phyloP scores from a whole-genome alignment of 2,113 vertebrate species.

The Hystrix cristata region DNA sequence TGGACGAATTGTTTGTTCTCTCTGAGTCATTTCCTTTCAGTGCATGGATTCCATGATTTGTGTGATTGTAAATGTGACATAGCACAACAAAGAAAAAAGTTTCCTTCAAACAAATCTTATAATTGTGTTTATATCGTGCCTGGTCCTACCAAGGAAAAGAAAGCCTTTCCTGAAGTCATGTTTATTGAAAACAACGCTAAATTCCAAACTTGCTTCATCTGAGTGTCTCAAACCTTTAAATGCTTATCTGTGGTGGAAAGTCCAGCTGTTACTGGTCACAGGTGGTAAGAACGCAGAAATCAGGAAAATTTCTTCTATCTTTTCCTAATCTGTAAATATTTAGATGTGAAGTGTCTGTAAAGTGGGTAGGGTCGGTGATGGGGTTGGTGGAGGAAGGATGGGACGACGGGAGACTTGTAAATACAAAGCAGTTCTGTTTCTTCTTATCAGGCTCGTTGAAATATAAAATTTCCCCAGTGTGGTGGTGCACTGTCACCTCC shows the following conservation, averaged over 20 bases:
- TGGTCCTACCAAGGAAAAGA: neutral
- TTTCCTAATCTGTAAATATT: constrained; percentile 62
- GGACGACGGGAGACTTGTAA: neutral
- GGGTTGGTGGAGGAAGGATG: neutral
- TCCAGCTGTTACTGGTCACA: neutral
- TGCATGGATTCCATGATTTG: neutral
- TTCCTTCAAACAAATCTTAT: neutral
- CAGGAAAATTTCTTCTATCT: neutral
- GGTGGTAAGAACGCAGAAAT: neutral
- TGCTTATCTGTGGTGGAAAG: neutral
- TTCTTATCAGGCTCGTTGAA: neutral
- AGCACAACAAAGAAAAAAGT: neutral
- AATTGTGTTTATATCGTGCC: neutral
- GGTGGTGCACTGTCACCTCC: neutral
- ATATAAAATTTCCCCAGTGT: neutral
- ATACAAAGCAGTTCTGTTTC: neutral
- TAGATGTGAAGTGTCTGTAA: neutral
- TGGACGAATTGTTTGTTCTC: neutral
- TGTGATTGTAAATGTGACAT: neutral
- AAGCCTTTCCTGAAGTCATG: neutral
- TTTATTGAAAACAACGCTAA: neutral
- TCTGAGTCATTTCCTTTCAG: neutral
- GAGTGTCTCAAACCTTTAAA: neutral
- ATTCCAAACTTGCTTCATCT: neutral
- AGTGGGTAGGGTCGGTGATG: neutral